Evolutionary conservation across 2,797 vertebrate genomes (phyloP).

Genomic region (Arctocebus calabarensis): DNA sequence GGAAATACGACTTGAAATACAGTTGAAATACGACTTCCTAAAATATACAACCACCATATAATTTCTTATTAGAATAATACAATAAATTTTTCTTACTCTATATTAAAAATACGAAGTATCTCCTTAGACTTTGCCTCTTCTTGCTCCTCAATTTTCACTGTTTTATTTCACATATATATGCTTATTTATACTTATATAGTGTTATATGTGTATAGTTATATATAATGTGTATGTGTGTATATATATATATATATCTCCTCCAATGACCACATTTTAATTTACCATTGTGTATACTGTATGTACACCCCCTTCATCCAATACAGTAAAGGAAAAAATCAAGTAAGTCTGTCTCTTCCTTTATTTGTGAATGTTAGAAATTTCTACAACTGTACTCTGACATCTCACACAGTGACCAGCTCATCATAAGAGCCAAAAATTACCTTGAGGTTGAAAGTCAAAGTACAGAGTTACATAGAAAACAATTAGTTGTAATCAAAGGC

Average conservation of each 20-base stretch:
- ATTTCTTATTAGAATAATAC: background rate
- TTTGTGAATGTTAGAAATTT: background rate
- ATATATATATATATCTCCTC: background rate
- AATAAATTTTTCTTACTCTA: background rate
- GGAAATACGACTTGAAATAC: no score
- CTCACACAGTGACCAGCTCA: background rate
- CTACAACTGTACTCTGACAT: background rate
- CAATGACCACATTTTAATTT: background rate
- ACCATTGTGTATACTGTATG: background rate
- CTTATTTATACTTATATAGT: background rate
- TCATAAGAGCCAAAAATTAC: background rate
- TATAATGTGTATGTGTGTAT: no score
- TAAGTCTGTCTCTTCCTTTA: background rate
- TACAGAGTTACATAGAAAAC: background rate
- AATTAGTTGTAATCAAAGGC: background rate
- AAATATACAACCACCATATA: background rate
- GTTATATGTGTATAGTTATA: background rate
- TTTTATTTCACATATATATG: background rate
- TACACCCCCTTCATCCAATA: background rate
- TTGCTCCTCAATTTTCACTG: background rate
- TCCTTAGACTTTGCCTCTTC: background rate
- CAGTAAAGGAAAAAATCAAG: background rate
- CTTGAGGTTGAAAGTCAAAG: background rate
- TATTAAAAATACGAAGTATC: background rate
- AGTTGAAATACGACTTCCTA: constrained; percentile 3